These are phyloP conservation scores for Emydocephalus ijimae DNA, from an alignment of 2,113 vertebrate species.

Conservation along the genomic window DNA sequence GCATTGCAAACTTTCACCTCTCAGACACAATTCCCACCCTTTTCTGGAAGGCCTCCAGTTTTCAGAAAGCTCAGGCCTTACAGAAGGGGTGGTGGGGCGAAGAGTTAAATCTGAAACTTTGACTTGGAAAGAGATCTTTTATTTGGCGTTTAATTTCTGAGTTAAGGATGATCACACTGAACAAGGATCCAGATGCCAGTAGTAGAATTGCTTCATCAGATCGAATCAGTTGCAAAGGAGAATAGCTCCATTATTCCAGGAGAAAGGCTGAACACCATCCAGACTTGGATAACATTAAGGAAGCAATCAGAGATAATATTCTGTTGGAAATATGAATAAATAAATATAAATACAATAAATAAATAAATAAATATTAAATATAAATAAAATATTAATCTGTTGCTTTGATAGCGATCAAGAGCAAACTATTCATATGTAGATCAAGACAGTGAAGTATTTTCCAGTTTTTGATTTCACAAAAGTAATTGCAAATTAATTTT, in stretches of 20 bases:
- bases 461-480: no score
- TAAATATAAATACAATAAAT: no score
- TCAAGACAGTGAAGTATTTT: no score
- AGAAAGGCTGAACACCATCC: neutral
- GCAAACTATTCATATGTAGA: no score
- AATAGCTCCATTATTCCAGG: neutral
- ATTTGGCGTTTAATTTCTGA: neutral
- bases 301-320: neutral
- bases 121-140: neutral
- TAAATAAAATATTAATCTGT: no score
- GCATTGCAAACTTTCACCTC: neutral
- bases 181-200: neutral
- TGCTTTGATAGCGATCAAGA: no score
- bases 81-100: neutral
- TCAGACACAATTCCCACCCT: neutral
- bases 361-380: no score
- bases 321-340: neutral
- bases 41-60: neutral
- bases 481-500: no score
- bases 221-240: neutral
- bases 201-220: neutral
- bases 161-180: neutral
- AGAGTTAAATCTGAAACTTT: neutral
- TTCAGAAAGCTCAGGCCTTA: neutral
- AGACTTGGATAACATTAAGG: neutral